Evolutionary conservation across 2,113 vertebrate species (phyloP).

Genomic region (Platichthys flesus): DNA sequence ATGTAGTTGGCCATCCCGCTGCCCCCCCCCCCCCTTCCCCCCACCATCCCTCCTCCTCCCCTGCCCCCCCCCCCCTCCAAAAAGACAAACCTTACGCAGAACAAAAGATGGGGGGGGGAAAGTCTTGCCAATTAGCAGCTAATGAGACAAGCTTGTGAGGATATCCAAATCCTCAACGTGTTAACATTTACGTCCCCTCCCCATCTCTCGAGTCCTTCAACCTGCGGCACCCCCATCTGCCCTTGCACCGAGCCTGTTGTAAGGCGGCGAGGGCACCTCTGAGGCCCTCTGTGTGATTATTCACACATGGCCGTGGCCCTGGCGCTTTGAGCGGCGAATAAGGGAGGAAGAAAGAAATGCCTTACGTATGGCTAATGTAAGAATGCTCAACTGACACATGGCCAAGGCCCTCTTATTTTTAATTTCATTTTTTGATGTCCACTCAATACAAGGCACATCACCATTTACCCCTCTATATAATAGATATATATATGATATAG

Average conservation of each 20-base stretch:
- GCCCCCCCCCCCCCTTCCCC: conserved; percentile 11
- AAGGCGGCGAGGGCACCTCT: conserved; percentile 74
- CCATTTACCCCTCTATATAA: conserved; percentile 36
- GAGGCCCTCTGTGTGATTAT: conserved; percentile 80
- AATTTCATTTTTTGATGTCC: conserved; percentile 32
- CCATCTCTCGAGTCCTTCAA: conserved; percentile 55
- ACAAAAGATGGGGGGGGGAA: conserved; percentile 80
- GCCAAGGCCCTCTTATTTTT: conserved; percentile 59
- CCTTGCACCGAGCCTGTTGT: conserved; percentile 72
- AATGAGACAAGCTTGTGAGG: conserved; percentile 87
- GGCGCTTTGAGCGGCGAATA: conserved; percentile 68
- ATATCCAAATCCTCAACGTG: conserved; percentile 85
- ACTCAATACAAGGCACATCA: background rate
- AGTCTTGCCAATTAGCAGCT: conserved; percentile 88
- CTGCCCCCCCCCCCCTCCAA: conserved; percentile 15
- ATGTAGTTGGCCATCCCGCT: conserved; percentile 40
- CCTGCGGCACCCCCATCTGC: conserved; percentile 72
- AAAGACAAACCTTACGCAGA: conserved; percentile 80
- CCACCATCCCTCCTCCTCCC: background rate
- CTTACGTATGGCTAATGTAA: conserved; percentile 79
- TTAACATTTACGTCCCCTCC: conserved; percentile 77
- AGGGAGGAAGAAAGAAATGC: conserved; percentile 75
- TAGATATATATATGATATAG: background rate
- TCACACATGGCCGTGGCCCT: conserved; percentile 77
- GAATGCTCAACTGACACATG: conserved; percentile 72